Base-by-base conservation (phyloP, 2,113 vertebrate genomes). In the Archilochus colubris region DNA sequence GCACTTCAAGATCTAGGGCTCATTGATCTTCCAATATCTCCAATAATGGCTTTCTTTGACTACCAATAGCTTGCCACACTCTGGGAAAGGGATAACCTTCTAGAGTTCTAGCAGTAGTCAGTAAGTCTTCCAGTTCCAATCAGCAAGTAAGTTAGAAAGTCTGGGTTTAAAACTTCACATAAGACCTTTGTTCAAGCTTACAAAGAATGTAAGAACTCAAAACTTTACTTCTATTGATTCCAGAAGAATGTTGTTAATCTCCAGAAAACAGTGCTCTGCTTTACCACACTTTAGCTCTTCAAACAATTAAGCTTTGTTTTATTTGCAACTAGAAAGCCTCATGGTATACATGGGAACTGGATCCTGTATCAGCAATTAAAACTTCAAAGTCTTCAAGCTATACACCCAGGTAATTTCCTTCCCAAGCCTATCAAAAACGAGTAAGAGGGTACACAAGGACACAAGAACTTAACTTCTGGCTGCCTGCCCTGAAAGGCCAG, bases 341-440 rank as follows among this genome's bases (percentile, higher is more conserved):
- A 1, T 7, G 9, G 19, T 22, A n/a, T 27, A 55, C 10, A 30
- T 0, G 8, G 11, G 11, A 89, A 86, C 33, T 4, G 2, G 12
- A 44, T 10, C 51, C 20, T 31, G 12, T 4, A 4, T 61, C 67
- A 55, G 24, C 28, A 90, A 70, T 31, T 48, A 63, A 17, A 31
- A 23, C 46, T 44, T 31, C 43, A 6, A 44, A 43, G 7, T 58
- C 43, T 87, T 94, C 62, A 86, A 59, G 33, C 22, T 48, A 14
- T 22, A 63, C 16, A 80, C 55, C 15, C 46, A 87, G 27, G 46
- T 27, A 53, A 15, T 16, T 80, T 9, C 5, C 10, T 9, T 24
- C 5, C 2, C 13, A 53, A 14, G 30, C 17, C 48, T 69, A 51
- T 4, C 11, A 14, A 46, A 54, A 57, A 77, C 43, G 10, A 80